Evolutionary conservation across 2,888 invertebrate species (phyloP).

Genomic region (Amphipyra tragopoginis): DNA sequence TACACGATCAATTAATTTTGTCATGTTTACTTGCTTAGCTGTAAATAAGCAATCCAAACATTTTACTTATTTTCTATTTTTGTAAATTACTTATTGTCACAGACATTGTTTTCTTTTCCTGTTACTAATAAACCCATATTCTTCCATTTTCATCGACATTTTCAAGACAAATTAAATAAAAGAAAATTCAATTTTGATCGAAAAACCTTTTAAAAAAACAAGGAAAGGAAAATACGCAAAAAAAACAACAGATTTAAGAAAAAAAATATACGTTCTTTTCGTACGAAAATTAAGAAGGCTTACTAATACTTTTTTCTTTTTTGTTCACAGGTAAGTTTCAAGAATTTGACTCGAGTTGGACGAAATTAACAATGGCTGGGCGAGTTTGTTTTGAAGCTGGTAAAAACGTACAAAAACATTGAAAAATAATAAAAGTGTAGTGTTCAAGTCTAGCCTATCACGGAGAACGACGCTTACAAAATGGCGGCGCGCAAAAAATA

Average conservation of each 20-base stretch:
- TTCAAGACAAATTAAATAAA: constrained; percentile 37
- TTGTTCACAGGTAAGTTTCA: constrained; percentile 55
- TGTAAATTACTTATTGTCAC: not conserved
- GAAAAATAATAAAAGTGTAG: constrained; percentile 7
- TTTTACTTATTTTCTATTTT: not conserved
- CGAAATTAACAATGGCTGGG: constrained; percentile 15
- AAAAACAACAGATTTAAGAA: constrained; percentile 25
- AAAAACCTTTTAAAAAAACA: constrained; percentile 44
- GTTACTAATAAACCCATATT: constrained; percentile 11
- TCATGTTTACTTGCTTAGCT: no score
- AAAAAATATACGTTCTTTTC: constrained; percentile 16
- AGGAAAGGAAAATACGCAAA: constrained; percentile 13
- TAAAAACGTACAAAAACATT: constrained; percentile 18
- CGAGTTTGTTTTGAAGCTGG: not conserved
- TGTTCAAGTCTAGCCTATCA: not conserved
- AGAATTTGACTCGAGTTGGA: constrained; percentile 11
- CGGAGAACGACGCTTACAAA: constrained; percentile 14
- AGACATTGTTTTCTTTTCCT: constrained; percentile 15
- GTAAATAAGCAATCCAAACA: not conserved
- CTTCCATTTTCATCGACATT: constrained; percentile 17
- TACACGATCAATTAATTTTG: no score
- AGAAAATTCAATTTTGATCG: constrained; percentile 36
- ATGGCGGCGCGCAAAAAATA: constrained; percentile 16
- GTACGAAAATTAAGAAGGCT: constrained; percentile 30
- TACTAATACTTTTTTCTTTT: constrained; percentile 30